These are phyloP conservation scores for Nebria ingens DNA, from an alignment of 1,140 invertebrate genomes.

Conservation along the genomic window DNA sequence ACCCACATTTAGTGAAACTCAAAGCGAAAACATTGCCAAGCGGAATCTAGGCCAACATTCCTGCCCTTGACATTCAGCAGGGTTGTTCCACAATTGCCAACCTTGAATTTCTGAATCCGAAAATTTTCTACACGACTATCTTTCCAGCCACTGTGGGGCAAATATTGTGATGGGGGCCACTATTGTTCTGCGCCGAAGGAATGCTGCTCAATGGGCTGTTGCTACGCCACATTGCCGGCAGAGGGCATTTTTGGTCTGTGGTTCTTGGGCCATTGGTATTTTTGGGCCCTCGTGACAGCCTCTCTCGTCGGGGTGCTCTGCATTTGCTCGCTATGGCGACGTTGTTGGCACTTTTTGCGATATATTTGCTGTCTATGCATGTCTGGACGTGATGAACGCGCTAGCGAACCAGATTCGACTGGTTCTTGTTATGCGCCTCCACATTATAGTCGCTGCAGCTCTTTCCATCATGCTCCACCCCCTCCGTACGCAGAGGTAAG, in stretches of 20 bases:
- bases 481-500: constrained; percentile 72
- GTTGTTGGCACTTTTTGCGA: constrained; percentile 20
- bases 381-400: constrained; percentile 34
- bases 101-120: no score
- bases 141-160: constrained; percentile 22
- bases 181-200: constrained; percentile 54
- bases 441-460: constrained; percentile 65
- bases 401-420: constrained; percentile 59
- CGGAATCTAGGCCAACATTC: no score
- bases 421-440: constrained; percentile 66
- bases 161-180: constrained; percentile 42
- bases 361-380: constrained; percentile 29
- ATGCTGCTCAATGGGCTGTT: constrained; percentile 63
- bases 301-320: constrained; percentile 49
- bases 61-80: no score
- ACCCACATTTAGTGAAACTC: no score
- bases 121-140: neutral
- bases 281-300: constrained; percentile 48
- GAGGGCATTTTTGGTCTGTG: constrained; percentile 38
- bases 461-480: constrained; percentile 61
- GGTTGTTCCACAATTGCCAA: no score
- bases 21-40: no score
- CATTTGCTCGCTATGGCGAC: constrained; percentile 52
- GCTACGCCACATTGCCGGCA: constrained; percentile 41
- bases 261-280: constrained; percentile 43